A percentile compares a stretch with the other conserved stretches of the same genome.
phyloP scores from a whole-genome alignment of 2,888 invertebrate species.

The Tetropium fuscum region DNA sequence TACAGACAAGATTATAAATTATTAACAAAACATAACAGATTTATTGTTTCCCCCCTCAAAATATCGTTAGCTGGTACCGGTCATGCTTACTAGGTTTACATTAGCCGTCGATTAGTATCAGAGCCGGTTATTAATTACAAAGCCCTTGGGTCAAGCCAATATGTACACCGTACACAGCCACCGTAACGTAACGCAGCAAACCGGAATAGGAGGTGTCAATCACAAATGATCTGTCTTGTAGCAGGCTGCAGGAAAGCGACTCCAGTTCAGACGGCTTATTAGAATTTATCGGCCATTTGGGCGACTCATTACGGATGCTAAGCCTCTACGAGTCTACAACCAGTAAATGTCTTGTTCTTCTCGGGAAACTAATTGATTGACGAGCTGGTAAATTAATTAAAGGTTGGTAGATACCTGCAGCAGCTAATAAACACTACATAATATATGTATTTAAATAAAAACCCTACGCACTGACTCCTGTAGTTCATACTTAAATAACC shows the following conservation, averaged over 20 bases:
- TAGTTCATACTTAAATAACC: no score
- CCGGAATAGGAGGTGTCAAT: conserved; percentile 11
- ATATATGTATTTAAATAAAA: no score
- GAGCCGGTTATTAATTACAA: conserved; percentile 51
- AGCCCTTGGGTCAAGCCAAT: conserved; percentile 49
- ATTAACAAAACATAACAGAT: no score
- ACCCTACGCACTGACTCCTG: no score
- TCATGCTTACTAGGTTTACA: conserved; percentile 26
- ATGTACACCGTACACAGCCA: conserved; percentile 47
- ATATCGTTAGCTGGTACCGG: not conserved
- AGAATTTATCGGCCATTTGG: conserved; percentile 6
- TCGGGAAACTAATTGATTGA: conserved; percentile 11
- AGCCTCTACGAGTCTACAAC: conserved; percentile 1
- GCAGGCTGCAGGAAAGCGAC: not conserved
- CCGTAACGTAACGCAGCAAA: conserved; percentile 27
- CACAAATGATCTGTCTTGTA: conserved; percentile 7
- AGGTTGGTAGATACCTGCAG: not conserved
- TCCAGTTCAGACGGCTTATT: not conserved
- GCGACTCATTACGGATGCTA: conserved; percentile 12
- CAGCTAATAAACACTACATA: no score
- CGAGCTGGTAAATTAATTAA: conserved; percentile 5
- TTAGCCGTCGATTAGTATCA: conserved; percentile 40
- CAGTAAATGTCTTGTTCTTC: conserved; percentile 11
- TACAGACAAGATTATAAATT: no score
- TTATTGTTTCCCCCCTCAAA: not conserved